Conservation (phyloP, 2,797 vertebrate genomes). For the Alauda arvensis region DNA sequence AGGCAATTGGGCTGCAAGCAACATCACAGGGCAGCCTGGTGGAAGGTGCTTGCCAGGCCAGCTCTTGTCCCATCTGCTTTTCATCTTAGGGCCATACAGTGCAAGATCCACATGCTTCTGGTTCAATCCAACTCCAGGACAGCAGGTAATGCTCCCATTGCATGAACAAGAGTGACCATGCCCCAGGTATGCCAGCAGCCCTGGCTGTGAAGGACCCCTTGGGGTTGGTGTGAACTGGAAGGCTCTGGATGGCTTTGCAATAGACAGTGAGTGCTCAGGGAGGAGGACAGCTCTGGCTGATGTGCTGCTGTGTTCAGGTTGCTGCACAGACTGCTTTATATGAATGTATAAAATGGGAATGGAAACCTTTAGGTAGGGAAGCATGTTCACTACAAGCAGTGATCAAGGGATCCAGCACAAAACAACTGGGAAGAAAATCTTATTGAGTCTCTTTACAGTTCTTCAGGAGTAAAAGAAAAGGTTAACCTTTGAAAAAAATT, state of each 20-base stretch:
- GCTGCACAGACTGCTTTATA: background rate
- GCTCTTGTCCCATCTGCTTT: background rate
- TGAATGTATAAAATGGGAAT: background rate
- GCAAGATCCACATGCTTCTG: rapidly evolving
- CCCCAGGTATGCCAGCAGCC: rapidly evolving
- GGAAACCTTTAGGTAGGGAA: background rate
- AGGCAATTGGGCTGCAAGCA: background rate
- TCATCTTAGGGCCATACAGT: background rate
- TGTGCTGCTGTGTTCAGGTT: background rate
- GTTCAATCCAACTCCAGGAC: background rate
- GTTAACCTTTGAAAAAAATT: slow-evolving; percentile 45
- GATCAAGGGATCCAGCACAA: background rate
- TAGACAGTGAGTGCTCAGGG: rapidly evolving
- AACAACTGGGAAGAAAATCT: background rate
- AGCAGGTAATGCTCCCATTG: rapidly evolving
- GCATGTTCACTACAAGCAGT: background rate
- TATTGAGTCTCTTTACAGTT: background rate
- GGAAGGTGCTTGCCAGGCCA: background rate
- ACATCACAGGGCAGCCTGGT: background rate
- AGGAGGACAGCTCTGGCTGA: background rate
- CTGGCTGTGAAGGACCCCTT: background rate
- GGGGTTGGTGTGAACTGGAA: background rate
- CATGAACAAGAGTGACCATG: background rate
- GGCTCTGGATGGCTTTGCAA: background rate
- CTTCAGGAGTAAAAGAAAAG: slow-evolving; percentile 12